phyloP scores from a whole-genome alignment of 1,140 invertebrate genomes.

The Tachypleus tridentatus region DNA sequence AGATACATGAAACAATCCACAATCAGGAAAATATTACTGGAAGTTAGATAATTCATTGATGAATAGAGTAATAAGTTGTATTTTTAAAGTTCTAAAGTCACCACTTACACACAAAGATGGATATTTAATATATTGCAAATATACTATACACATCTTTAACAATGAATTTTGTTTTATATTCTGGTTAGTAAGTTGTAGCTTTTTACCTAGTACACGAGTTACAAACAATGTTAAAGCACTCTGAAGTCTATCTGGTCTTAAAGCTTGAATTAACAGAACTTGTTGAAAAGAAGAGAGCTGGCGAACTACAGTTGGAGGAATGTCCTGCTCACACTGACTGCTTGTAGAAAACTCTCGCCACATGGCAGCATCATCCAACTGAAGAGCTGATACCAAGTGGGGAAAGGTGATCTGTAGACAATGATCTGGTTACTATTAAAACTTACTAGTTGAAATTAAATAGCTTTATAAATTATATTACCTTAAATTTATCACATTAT shows the following conservation, averaged over 20 bases:
- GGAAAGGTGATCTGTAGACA: slow-evolving; percentile 13
- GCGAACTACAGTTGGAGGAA: slow-evolving; percentile 41
- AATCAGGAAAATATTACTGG: too few species aligned
- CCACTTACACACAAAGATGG: slow-evolving; percentile 3
- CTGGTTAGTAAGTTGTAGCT: slow-evolving; percentile 8
- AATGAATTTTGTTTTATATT: neutral
- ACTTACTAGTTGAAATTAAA: neutral
- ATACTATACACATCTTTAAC: slow-evolving; percentile 22
- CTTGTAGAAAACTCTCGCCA: slow-evolving; percentile 55
- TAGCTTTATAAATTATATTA: too few species aligned
- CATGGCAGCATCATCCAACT: slow-evolving; percentile 45
- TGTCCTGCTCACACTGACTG: slow-evolving; percentile 44
- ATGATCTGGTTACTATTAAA: neutral
- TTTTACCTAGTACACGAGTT: slow-evolving; percentile 49
- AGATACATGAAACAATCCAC: too few species aligned
- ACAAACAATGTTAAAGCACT: slow-evolving; percentile 56
- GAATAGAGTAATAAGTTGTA: slow-evolving; percentile 7
- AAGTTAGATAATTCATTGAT: too few species aligned
- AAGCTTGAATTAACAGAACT: slow-evolving; percentile 63
- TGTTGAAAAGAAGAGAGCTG: slow-evolving; percentile 63
- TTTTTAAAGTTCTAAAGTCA: neutral
- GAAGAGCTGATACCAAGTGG: slow-evolving; percentile 45
- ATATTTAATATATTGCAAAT: slow-evolving; percentile 2
- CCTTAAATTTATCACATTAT: too few species aligned
- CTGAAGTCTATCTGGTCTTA: slow-evolving; percentile 67